phyloP scores from a whole-genome alignment of 2,888 invertebrate species.

The Cerceris rybyensis region DNA sequence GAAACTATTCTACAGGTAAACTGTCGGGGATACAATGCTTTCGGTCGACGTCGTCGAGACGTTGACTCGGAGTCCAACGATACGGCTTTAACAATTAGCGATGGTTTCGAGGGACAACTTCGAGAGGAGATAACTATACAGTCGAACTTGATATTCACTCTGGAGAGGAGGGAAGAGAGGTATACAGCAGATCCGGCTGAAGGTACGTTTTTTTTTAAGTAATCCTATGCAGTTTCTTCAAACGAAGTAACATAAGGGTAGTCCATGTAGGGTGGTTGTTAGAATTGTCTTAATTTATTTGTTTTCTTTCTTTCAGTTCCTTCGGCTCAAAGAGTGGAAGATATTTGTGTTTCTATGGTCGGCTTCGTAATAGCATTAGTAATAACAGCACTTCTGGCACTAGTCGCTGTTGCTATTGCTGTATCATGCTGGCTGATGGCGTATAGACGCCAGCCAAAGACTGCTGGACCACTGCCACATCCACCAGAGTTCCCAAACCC shows the following conservation, averaged over 20 bases:
- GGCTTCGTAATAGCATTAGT: constrained; percentile 96
- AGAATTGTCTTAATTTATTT: no score
- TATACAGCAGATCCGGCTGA: constrained; percentile 90
- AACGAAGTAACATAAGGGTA: not conserved
- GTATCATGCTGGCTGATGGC: constrained; percentile 98
- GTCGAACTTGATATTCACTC: constrained; percentile 95
- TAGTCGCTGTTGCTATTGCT: constrained; percentile 96
- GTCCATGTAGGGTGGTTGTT: not conserved
- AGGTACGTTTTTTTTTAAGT: constrained; percentile 82
- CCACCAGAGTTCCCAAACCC: constrained; percentile 98
- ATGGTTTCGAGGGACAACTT: constrained; percentile 88
- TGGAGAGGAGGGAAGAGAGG: constrained; percentile 91
- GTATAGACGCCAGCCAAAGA: constrained; percentile 93
- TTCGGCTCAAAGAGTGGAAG: constrained; percentile 85
- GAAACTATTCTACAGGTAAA: constrained; percentile 86
- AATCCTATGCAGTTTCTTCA: not conserved
- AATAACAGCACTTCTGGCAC: constrained; percentile 94
- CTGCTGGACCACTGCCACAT: constrained; percentile 95
- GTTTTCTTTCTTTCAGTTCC: constrained; percentile 81
- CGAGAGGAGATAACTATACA: constrained; percentile 96
- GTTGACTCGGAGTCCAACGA: constrained; percentile 83
- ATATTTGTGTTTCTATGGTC: constrained; percentile 96
- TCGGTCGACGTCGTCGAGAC: constrained; percentile 90
- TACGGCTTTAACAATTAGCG: constrained; percentile 85
- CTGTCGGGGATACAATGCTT: constrained; percentile 95